Conservation (phyloP, 2,888 invertebrate species). For the Troglohyphantes excavatus region DNA sequence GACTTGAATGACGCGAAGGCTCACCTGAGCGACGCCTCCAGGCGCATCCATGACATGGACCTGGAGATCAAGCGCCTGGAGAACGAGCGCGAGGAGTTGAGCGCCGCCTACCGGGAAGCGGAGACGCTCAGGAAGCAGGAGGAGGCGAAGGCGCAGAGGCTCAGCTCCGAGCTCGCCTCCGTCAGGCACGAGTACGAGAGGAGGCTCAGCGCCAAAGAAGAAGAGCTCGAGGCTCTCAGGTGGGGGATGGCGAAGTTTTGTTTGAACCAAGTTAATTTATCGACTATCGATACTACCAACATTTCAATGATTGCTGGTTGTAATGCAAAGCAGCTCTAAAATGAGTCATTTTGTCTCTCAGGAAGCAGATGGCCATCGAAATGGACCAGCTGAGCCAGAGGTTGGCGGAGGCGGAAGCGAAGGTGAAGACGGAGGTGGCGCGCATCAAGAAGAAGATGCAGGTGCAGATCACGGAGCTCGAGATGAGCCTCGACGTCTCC, state of each 20-base stretch:
- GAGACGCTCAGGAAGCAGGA: constrained; percentile 99
- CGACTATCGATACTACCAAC: too few species aligned
- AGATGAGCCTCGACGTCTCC: constrained; percentile 97
- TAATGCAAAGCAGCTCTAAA: constrained; percentile 90
- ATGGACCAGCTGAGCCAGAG: constrained; percentile 97
- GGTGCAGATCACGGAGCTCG: constrained; percentile 97
- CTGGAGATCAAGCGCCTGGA: constrained; percentile 98
- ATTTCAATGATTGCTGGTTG: too few species aligned
- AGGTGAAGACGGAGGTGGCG: constrained; percentile 95
- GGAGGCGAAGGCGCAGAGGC: constrained; percentile 96
- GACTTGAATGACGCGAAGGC: constrained; percentile 97
- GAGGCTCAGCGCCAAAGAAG: constrained; percentile 98
- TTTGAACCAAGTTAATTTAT: too few species aligned
- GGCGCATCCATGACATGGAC: constrained; percentile 98
- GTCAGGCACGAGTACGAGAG: constrained; percentile 98
- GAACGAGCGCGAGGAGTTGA: constrained; percentile 99
- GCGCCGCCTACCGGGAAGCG: constrained; percentile 98
- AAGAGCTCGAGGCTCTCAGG: constrained; percentile 98
- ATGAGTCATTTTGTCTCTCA: constrained; percentile 86
- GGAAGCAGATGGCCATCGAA: constrained; percentile 98
- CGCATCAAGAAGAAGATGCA: constrained; percentile 99
- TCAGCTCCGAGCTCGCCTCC: constrained; percentile 95
- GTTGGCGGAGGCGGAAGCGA: constrained; percentile 97
- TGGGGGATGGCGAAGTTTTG: too few species aligned
- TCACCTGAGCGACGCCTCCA: constrained; percentile 96